Conservation (phyloP, 1,140 invertebrate species). For the Gerris buenoi region DNA sequence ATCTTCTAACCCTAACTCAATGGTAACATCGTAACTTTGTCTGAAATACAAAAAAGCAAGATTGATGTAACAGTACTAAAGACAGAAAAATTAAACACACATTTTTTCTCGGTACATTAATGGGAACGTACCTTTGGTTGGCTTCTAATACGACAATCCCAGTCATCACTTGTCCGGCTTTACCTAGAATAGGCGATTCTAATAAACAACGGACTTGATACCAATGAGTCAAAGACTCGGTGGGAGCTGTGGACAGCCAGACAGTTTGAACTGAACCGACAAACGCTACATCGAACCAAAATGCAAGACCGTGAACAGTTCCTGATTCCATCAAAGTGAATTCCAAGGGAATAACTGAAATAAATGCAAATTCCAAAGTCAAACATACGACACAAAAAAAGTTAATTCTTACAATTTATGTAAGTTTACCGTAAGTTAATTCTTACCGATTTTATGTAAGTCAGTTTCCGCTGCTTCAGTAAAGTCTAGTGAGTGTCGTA, state of each 20-base stretch:
- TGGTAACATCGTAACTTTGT: constrained; percentile 98
- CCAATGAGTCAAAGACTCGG: constrained; percentile 98
- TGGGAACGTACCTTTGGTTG: constrained; percentile 86
- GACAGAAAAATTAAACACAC: background rate
- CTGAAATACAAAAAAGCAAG: constrained; percentile 28
- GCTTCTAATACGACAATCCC: constrained; percentile 78
- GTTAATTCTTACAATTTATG: background rate
- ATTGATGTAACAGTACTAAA: background rate
- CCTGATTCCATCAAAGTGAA: constrained; percentile 86
- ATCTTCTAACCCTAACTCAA: constrained; percentile 80
- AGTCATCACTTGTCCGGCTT: constrained; percentile 79
- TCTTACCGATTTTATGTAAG: constrained; percentile 76
- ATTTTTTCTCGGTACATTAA: no score
- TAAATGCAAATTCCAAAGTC: background rate
- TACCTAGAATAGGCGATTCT: constrained; percentile 84
- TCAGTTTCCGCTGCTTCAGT: constrained; percentile 82
- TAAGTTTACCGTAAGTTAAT: no score
- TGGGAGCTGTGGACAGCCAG: constrained; percentile 96
- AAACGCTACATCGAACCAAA: constrained; percentile 99
- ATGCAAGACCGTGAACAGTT: constrained; percentile 91
- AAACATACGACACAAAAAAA: background rate
- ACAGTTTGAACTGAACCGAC: constrained; percentile 76
- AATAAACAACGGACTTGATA: constrained; percentile 96
- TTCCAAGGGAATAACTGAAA: constrained; percentile 75
- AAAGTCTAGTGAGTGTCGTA: constrained; percentile 92